These are phyloP conservation scores for Epinephelus fuscoguttatus DNA, from an alignment of 2,113 vertebrate species.

Conservation along the genomic window DNA sequence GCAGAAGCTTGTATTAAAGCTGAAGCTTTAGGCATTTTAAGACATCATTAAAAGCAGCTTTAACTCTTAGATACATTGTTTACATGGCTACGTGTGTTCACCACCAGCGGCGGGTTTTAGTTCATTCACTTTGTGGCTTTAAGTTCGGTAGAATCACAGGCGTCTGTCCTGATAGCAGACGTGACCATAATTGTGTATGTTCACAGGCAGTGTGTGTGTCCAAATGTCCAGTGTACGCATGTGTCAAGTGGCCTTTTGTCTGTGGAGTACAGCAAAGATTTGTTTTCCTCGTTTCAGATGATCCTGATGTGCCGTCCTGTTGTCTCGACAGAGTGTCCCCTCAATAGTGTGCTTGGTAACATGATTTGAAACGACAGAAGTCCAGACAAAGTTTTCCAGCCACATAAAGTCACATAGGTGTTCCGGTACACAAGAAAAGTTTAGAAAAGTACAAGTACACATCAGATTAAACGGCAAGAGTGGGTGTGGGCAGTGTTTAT, in stretches of 20 bases:
- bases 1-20: conserved; percentile 68
- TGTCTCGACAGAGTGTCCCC: conserved; percentile 33
- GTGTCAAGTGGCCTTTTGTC: conserved; percentile 23
- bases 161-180: conserved; percentile 15
- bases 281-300: conserved; percentile 29
- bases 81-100: conserved; percentile 68
- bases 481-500: conserved; percentile 55
- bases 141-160: conserved; percentile 24
- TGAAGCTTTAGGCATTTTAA: conserved; percentile 71
- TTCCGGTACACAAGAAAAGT: conserved; percentile 29
- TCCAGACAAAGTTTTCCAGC: conserved; percentile 19
- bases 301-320: conserved; percentile 15
- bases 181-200: neutral
- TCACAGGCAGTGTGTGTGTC: conserved; percentile 37
- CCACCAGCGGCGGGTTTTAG: conserved; percentile 32
- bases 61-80: conserved; percentile 57
- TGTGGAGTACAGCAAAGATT: conserved; percentile 18
- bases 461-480: conserved; percentile 25
- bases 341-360: conserved; percentile 48
- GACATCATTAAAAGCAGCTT: conserved; percentile 74
- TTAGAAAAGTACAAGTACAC: conserved; percentile 47
- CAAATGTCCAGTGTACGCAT: neutral
- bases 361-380: conserved; percentile 36
- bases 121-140: conserved; percentile 37
- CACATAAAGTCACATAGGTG: conserved; percentile 47